Conservation (phyloP, 2,888 invertebrate species). For the Caenorhabditis sp. region DNA sequence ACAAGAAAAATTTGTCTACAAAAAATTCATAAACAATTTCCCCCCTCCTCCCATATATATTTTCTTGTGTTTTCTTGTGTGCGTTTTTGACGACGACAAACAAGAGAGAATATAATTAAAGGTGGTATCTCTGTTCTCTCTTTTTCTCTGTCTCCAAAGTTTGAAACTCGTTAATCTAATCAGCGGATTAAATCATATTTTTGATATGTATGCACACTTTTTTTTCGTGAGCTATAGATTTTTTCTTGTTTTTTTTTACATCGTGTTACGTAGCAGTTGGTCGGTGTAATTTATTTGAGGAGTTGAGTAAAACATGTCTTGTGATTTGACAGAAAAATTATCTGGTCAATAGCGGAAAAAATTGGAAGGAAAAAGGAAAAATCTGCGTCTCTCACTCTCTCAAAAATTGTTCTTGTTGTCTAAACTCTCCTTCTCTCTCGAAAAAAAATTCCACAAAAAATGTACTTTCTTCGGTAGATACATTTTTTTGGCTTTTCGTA, state of each 20-base stretch:
- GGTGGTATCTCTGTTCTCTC: not conserved
- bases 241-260: not conserved
- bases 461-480: not conserved
- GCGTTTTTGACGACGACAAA: conserved; percentile 2
- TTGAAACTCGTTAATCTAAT: not conserved
- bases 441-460: too few species aligned
- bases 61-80: not conserved
- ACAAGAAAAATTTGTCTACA: not conserved
- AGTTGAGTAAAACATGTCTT: not conserved
- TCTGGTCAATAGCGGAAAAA: not conserved
- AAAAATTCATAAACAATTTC: not conserved
- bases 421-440: too few species aligned
- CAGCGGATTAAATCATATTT: not conserved
- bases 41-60: not conserved
- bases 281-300: not conserved
- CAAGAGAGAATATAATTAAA: not conserved
- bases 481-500: too few species aligned
- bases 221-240: not conserved
- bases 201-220: not conserved
- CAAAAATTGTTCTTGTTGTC: too few species aligned
- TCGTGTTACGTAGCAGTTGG: not conserved
- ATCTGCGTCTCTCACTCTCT: conserved; percentile 5
- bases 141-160: not conserved
- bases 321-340: not conserved
- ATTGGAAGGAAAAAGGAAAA: conserved; percentile 3